Percentiles rank a stretch among this genome's conserved stretches.
These are phyloP conservation scores for Scarus forsteni DNA, from an alignment of 2,797 vertebrate species.

Conservation along the genomic window DNA sequence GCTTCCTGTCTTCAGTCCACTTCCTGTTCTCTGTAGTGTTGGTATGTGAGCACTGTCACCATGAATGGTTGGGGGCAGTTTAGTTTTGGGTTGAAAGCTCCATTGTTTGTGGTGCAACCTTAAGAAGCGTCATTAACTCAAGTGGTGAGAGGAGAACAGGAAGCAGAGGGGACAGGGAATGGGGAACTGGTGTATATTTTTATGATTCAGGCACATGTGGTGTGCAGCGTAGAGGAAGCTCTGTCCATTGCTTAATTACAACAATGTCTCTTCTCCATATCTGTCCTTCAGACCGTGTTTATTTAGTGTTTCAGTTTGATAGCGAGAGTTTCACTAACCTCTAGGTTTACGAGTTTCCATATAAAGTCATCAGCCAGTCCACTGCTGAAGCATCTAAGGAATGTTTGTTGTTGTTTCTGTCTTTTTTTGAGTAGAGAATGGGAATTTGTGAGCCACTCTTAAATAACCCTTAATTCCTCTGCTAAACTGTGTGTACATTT, in stretches of 20 bases:
- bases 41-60: conserved; percentile 25
- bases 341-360: conserved; percentile 75
- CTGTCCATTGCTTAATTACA: conserved; percentile 10
- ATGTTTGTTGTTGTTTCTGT: conserved; percentile 76
- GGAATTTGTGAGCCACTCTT: conserved; percentile 55
- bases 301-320: conserved; percentile 59
- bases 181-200: background rate
- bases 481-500: background rate
- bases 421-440: conserved; percentile 41
- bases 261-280: conserved; percentile 22
- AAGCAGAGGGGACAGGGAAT: conserved; percentile 15
- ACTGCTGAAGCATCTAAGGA: conserved; percentile 78
- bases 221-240: conserved; percentile 15
- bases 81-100: conserved; percentile 44
- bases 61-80: background rate
- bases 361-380: conserved; percentile 82
- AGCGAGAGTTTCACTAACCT: conserved; percentile 51
- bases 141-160: conserved; percentile 14
- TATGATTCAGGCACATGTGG: conserved; percentile 6
- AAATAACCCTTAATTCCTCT: conserved; percentile 22
- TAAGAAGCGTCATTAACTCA: conserved; percentile 9
- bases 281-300: conserved; percentile 41
- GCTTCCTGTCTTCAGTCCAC: conserved; percentile 75
- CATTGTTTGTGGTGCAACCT: conserved; percentile 45
- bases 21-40: conserved; percentile 68